Base-by-base conservation (phyloP, 2,888 invertebrate genomes). In the Apotomis turbidana region DNA sequence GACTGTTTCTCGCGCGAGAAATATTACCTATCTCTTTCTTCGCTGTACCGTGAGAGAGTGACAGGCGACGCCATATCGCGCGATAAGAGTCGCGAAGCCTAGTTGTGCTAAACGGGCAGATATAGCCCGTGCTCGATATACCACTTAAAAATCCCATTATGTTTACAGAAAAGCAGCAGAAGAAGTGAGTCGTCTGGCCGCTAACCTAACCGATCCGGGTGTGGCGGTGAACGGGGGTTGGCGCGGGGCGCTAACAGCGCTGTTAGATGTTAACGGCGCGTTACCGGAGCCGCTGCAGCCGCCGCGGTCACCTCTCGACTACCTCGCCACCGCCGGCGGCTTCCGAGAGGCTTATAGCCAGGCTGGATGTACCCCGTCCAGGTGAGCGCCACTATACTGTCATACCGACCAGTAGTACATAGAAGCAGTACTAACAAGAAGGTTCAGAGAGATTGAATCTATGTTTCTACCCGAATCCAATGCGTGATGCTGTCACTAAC, bases 311-410 rank as follows among this genome's bases (percentile, higher is more conserved):
- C 95, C 97, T 0, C 94, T 95, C 66, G 96, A 95, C 82, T 97
- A 96, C 80, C 88, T 97, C 62, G 93, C 94, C 51, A 90, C 91
- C 76, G 95, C 96, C 0, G 84, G 89, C 0, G 96, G 95, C 0
- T 96, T 95, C 79, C 89, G 95, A 55, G 95, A 95, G 69, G 95
- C 96, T 0, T 95, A 96, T 77, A 95, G 95, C 78, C 96, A 95
- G 79, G 94, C 94, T 0, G 95, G 95, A 0, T 96, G 96, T 77
- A 95, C 95, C 83, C 96, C 96, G 0, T 95, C 96, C 0, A 93
- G 96, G 89, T 94, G 57, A 76, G 60, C 49, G 1, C 9, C 9
- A 49, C 3, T 27, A 27, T 27, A 27, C 27, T 27, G 27, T 27
- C 27, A 27, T 27, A 27, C 27, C 27, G 2, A 27, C 27, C 27